phyloP scores from a whole-genome alignment of 2,113 vertebrate genomes.

The Tragulus kanchil region DNA sequence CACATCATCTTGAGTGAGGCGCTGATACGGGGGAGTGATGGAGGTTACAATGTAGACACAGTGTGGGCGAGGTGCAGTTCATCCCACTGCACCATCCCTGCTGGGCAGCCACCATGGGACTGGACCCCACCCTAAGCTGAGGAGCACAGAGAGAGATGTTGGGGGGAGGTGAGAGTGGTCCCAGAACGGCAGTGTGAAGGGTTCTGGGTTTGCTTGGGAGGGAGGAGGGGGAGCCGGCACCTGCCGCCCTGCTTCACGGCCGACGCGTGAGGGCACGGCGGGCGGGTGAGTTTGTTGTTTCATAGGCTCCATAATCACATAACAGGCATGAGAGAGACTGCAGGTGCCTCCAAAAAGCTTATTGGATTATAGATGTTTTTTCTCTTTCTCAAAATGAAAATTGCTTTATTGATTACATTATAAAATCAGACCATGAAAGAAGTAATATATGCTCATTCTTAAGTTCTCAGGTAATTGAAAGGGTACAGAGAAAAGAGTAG shows the following conservation, averaged over 20 bases:
- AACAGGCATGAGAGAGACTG: rapidly evolving
- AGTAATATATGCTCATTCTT: not conserved
- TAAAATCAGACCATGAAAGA: not conserved
- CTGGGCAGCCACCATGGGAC: no score
- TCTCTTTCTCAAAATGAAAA: conserved; percentile 24
- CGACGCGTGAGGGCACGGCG: rapidly evolving
- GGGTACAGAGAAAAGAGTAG: not conserved
- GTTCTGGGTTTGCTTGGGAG: not conserved
- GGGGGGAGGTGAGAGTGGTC: not conserved
- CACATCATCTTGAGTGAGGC: not conserved
- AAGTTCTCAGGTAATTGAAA: not conserved
- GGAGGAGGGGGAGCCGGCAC: no score
- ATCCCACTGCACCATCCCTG: not conserved
- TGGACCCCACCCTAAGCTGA: rapidly evolving
- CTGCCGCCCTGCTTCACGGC: rapidly evolving
- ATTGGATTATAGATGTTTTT: not conserved
- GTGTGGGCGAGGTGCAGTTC: no score
- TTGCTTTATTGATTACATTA: not conserved
- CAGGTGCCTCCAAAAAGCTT: not conserved
- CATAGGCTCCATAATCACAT: rapidly evolving
- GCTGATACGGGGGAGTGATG: not conserved
- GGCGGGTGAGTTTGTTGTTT: no score
- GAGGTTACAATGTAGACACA: no score
- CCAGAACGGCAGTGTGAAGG: no score
- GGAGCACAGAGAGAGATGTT: not conserved